Evolutionary conservation across 2,113 vertebrate species (phyloP), one percentile per base, ranked within the genome.

Genomic region (Sakesphorus luctuosus): DNA sequence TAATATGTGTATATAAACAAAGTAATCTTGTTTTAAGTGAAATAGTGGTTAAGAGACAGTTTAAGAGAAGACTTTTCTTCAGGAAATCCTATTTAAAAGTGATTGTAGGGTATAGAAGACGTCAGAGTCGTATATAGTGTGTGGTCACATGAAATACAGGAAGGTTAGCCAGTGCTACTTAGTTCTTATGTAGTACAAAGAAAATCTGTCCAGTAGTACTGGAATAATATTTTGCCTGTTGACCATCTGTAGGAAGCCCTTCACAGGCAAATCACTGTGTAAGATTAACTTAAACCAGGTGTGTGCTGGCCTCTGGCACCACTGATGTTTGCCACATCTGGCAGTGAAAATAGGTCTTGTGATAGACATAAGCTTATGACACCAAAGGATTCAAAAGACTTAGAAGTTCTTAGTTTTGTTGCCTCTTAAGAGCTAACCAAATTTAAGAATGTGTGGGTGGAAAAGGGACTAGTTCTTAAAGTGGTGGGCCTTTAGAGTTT

Each of bases 251-350:
- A 87, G 88, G 73, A 87, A 82, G 69, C 28, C 33, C 40, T 86
- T 94, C 74, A 58, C 21, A 78, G 78, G n/a, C 46, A 73, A 71
- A 88, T 91, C 43, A 31, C 63, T 81, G 17, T 47, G 44, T 43
- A 47, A 43, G 62, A 76, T 80, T 69, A 97, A 88, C 63, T 91
- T 36, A 71, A 95, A 81, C 68, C 79, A 95, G 78, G 62, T 92
- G 77, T 75, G 9, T 76, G 52, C 67, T 94, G 52, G 90, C 85
- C 83, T 91, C 86, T 91, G 61, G 91, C 65, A 69, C 18, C 69
- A 53, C n/a, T 75, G 63, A 65, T 47, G 59, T 68, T 93, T 76
- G 18, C 33, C 14, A 17, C 71, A 89, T 95, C 53, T 97, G 92
- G 80, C 65, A 61, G n/a, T 56, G 56, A 76, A 87, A 77, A 24